These are phyloP conservation scores for Grus americana DNA, from an alignment of 2,113 vertebrate species.

Conservation along the genomic window DNA sequence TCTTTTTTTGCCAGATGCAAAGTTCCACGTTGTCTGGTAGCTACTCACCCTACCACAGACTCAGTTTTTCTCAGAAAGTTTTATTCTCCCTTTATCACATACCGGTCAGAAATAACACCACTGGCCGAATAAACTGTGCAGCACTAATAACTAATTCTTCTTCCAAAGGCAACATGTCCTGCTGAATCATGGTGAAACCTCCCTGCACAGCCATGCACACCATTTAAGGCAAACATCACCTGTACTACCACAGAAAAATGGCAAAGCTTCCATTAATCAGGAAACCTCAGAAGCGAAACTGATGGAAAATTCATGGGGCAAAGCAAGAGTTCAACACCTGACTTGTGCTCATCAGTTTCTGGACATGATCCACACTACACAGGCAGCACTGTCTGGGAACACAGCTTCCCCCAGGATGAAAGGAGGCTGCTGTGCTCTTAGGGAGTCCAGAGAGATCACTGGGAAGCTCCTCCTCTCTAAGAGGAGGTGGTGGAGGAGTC, in stretches of 20 bases:
- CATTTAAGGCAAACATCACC: constrained; percentile 55
- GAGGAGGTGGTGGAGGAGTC: background rate
- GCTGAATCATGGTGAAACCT: constrained; percentile 47
- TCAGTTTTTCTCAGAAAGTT: constrained; percentile 26
- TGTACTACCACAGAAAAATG: background rate
- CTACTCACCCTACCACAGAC: background rate
- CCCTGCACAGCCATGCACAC: constrained; percentile 44
- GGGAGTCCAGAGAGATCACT: background rate
- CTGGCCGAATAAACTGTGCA: background rate
- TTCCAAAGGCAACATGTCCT: constrained; percentile 68
- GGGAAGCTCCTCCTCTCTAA: background rate
- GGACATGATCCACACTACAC: background rate
- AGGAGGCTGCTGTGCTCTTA: background rate
- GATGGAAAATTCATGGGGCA: constrained; percentile 55
- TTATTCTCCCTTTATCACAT: constrained; percentile 23
- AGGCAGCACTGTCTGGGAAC: background rate
- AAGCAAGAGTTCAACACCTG: constrained; percentile 45
- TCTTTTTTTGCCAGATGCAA: background rate
- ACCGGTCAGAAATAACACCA: constrained; percentile 42
- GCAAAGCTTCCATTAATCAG: constrained; percentile 57
- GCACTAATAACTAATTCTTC: constrained; percentile 50
- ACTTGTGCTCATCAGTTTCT: constrained; percentile 43
- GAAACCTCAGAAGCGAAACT: constrained; percentile 49
- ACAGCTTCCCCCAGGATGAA: background rate
- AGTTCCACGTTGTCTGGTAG: background rate